These are phyloP conservation scores for Gadopsis bispinosus DNA, from an alignment of 2,797 vertebrate genomes.

Conservation along the genomic window DNA sequence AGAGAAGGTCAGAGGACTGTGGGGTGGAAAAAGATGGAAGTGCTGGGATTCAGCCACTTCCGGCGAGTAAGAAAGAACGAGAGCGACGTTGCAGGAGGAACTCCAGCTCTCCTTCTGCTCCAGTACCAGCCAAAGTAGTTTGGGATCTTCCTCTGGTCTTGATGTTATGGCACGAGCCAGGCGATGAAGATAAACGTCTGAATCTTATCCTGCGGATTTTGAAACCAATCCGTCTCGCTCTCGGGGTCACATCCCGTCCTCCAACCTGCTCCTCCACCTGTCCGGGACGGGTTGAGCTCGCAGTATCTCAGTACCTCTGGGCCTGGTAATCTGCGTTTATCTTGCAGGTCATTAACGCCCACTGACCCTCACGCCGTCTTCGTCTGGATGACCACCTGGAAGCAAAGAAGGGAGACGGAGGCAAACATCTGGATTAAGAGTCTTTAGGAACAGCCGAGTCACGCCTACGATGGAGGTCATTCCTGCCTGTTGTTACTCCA, in stretches of 20 bases:
- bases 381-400: constrained; percentile 60
- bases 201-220: constrained; percentile 54
- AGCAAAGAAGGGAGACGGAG: constrained; percentile 31
- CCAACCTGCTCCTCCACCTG: constrained; percentile 54
- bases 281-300: constrained; percentile 33
- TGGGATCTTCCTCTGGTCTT: not conserved
- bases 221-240: constrained; percentile 40
- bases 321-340: constrained; percentile 78
- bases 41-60: constrained; percentile 62
- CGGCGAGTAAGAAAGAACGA: constrained; percentile 22
- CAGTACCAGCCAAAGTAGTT: not conserved
- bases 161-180: constrained; percentile 21
- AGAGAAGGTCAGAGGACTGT: constrained; percentile 43
- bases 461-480: not conserved
- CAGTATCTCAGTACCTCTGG: constrained; percentile 57
- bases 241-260: constrained; percentile 34
- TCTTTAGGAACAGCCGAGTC: not conserved
- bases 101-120: constrained; percentile 27
- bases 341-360: constrained; percentile 60
- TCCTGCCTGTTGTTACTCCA: not conserved
- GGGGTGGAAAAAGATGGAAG: constrained; percentile 55
- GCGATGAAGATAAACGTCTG: constrained; percentile 28
- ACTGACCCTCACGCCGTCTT: constrained; percentile 20
- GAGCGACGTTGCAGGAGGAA: constrained; percentile 52
- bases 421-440: constrained; percentile 53